Conservation (phyloP, 1,140 invertebrate genomes). For the Cecropterus lyciades region DNA sequence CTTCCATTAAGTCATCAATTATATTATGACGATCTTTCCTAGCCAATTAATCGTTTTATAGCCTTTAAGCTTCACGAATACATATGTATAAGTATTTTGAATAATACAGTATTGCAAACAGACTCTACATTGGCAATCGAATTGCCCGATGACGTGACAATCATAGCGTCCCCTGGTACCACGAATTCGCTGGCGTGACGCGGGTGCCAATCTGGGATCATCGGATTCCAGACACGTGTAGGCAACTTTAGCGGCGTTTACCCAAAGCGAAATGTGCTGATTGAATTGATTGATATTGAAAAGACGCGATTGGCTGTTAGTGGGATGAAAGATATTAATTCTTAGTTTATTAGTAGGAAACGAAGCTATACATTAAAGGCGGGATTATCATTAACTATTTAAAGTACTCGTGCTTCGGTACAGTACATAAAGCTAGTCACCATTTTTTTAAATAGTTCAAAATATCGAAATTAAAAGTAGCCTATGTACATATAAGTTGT, state of each 20-base stretch:
- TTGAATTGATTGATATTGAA: constrained; percentile 24
- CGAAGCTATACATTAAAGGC: too few relatives aligned
- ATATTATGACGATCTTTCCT: too few relatives aligned
- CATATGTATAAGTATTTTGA: neutral
- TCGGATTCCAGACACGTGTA: constrained; percentile 58
- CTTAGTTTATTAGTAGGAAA: too few relatives aligned
- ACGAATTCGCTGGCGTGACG: constrained; percentile 53
- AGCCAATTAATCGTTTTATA: too few relatives aligned
- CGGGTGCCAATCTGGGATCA: constrained; percentile 43
- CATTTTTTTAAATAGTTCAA: too few relatives aligned
- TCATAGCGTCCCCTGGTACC: constrained; percentile 50
- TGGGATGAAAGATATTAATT: constrained; percentile 9
- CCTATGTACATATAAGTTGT: too few relatives aligned
- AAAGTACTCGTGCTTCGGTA: too few relatives aligned
- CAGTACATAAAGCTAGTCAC: too few relatives aligned
- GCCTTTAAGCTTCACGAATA: too few relatives aligned
- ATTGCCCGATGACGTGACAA: constrained; percentile 52
- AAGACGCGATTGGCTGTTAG: constrained; percentile 18
- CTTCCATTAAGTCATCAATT: too few relatives aligned
- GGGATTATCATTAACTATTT: too few relatives aligned
- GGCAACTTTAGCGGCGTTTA: constrained; percentile 65
- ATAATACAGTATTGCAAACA: neutral
- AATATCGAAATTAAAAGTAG: too few relatives aligned
- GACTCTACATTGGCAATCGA: constrained; percentile 20
- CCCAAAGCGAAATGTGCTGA: constrained; percentile 44